Base-by-base conservation (phyloP, 2,888 invertebrate species). In the Barypeithes pellucidus region DNA sequence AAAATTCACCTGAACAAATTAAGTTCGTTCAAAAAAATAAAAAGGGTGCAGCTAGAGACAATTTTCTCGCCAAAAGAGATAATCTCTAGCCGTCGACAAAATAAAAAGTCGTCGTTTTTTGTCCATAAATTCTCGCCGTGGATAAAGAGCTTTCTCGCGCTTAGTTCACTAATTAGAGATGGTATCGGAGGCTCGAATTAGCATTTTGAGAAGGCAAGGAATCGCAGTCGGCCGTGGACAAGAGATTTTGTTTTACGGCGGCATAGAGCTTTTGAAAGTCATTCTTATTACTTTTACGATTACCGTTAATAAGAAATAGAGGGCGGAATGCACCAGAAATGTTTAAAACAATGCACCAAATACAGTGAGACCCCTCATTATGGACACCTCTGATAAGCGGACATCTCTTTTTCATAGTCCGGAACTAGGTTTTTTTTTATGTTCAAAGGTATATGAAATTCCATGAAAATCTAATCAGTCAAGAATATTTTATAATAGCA, bases 81-180 rank as follows among this genome's bases (percentile, higher is more conserved):
- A 72, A 72, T 72, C 72, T 67, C 62, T 65, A 62, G 72, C 36
- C 67, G 61, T 61, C 61, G 61, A 72, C 67, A 62, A 67, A 47
- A 72, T 67, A 68, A 73, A 73, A 68, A 68, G 63, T 59, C 41
- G 63, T 52, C 45, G 47, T 73, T 73, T 73, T 73, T 73, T 50
- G 59, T 68, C 69, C 72, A 75, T 75, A 75, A 75, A 75, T 75
- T 75, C 72, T 72, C 75, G 72, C 70, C 66, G 29, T 72, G 75
- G 71, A 76, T 76, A 76, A 76, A 76, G 75, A 66, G 75, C 75
- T 76, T 76, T 70, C 73, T 66, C 69, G 75, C 75, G 75, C 75
- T 76, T 75, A 75, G 72, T 75, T 73, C 75, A 76, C 75, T 76
- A 76, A 76, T 76, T 76, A 76, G 75, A 76, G 75, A 76, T 76